These are phyloP conservation scores for Numenius arquata DNA, from an alignment of 2,113 vertebrate genomes.

Conservation along the genomic window DNA sequence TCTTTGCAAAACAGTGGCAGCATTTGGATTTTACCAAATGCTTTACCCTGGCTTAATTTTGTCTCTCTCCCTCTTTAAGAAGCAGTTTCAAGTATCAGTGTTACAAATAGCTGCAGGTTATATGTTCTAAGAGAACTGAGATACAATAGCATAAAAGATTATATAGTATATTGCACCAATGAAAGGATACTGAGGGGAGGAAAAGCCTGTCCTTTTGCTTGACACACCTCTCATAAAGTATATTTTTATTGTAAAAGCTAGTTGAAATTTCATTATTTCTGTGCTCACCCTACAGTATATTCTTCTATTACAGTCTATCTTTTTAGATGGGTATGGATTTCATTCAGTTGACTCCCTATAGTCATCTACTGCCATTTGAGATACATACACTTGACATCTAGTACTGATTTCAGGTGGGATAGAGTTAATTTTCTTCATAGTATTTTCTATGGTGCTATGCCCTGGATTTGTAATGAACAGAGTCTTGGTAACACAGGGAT, in stretches of 20 bases:
- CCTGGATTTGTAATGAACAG: not conserved
- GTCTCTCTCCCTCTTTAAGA: not conserved
- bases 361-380: not conserved
- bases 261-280: conserved; percentile 35
- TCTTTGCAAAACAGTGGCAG: not conserved
- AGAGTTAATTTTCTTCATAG: not conserved
- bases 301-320: not conserved
- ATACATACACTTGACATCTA: not conserved
- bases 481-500: not conserved
- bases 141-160: conserved; percentile 56
- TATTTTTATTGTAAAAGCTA: conserved; percentile 55
- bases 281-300: not conserved
- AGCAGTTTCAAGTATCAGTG: conserved; percentile 13
- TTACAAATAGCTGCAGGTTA: conserved; percentile 53
- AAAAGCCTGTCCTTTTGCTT: conserved; percentile 41
- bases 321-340: conserved; percentile 7
- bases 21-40: conserved; percentile 51
- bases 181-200: conserved; percentile 25
- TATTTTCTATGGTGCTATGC: not conserved
- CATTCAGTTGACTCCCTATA: not conserved
- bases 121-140: conserved; percentile 46
- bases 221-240: conserved; percentile 28
- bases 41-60: conserved; percentile 43
- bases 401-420: not conserved
- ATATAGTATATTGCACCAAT: conserved; percentile 39